A percentile compares a stretch with the other conserved stretches of the same genome.
These are phyloP conservation scores for Astatotilapia flaviijosephi DNA, from an alignment of 2,113 vertebrate species.

Conservation along the genomic window DNA sequence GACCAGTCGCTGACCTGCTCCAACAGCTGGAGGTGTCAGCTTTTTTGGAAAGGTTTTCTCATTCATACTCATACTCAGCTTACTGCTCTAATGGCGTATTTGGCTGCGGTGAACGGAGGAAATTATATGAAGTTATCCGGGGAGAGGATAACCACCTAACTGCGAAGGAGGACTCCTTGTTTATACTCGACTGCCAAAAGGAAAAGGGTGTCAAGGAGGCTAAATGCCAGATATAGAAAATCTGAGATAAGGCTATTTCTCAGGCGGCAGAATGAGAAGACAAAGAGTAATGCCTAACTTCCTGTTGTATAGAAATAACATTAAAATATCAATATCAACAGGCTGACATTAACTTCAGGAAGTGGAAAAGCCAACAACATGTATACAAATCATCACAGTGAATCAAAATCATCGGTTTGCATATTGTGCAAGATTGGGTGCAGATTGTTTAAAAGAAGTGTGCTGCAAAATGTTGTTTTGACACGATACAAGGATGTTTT, in stretches of 20 bases:
- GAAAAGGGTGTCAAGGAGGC: slow-evolving; percentile 51
- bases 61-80: slow-evolving; percentile 12
- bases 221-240: slow-evolving; percentile 43
- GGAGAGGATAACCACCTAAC: slow-evolving; percentile 5
- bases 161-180: slow-evolving; percentile 37
- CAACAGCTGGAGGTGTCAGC: slow-evolving; percentile 17
- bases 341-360: not conserved
- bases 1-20: slow-evolving; percentile 30
- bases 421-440: not conserved
- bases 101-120: slow-evolving; percentile 43
- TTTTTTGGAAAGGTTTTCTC: not conserved
- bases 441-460: not conserved
- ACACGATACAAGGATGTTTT: not conserved
- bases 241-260: slow-evolving; percentile 32
- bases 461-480: not conserved
- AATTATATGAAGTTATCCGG: slow-evolving; percentile 42
- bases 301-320: not conserved
- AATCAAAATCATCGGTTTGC: not conserved
- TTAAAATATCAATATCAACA: not conserved
- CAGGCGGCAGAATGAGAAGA: not conserved
- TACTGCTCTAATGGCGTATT: slow-evolving; percentile 53
- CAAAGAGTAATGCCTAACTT: slow-evolving; percentile 13
- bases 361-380: not conserved
- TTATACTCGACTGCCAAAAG: slow-evolving; percentile 52
- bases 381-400: not conserved